Evolutionary conservation across 2,113 vertebrate species (phyloP).

Genomic region (Phaethornis superciliosus): DNA sequence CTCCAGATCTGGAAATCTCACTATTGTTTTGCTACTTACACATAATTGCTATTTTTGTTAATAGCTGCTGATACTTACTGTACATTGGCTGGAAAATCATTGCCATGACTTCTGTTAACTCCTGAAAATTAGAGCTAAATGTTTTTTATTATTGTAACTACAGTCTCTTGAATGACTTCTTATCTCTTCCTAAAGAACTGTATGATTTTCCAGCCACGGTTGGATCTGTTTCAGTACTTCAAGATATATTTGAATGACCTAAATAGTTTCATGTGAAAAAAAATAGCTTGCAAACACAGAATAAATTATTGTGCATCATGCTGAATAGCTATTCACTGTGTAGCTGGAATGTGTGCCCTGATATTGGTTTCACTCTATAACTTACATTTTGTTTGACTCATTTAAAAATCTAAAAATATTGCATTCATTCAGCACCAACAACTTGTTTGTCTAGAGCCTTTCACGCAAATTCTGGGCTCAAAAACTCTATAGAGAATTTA

Average conservation of each 20-base stretch:
- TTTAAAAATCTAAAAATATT: constrained; percentile 46
- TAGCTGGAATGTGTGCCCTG: not conserved
- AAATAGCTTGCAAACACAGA: not conserved
- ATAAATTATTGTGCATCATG: not conserved
- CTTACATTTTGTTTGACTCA: not conserved
- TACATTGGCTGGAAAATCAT: constrained; percentile 63
- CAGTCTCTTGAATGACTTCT: not conserved
- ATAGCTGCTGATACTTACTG: constrained; percentile 67
- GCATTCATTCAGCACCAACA: constrained; percentile 8
- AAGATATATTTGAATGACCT: not conserved
- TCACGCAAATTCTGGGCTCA: constrained; percentile 21
- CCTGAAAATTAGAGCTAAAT: constrained; percentile 49
- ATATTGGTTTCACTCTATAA: not conserved
- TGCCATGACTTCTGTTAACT: constrained; percentile 68
- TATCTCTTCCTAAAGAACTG: not conserved
- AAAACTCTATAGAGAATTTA: constrained; percentile 7
- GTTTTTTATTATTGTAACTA: constrained; percentile 12
- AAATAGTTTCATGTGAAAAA: not conserved
- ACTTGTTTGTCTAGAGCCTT: constrained; percentile 35
- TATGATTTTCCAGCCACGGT: not conserved
- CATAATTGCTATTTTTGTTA: constrained; percentile 60
- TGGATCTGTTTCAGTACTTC: not conserved
- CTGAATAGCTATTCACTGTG: constrained; percentile 14
- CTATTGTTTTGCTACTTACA: constrained; percentile 45
- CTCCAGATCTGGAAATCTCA: constrained; percentile 71